Evolutionary conservation across 1,140 invertebrate genomes (phyloP).

Genomic region (Brachionus rotundiformis): DNA sequence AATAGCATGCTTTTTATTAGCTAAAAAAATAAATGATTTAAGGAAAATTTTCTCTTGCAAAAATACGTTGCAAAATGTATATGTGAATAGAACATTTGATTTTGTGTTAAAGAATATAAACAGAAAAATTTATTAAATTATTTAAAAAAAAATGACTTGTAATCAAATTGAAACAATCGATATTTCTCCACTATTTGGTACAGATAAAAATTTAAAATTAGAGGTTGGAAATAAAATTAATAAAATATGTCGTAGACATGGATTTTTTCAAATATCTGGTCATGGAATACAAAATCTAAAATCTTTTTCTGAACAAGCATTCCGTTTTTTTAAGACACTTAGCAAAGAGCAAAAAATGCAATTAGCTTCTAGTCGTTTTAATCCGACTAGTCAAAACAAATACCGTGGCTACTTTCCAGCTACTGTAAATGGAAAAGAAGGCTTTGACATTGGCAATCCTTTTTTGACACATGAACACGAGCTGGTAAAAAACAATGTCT

Average conservation of each 20-base stretch:
- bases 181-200: not conserved
- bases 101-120: too few species aligned
- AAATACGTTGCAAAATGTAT: too few species aligned
- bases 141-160: not conserved
- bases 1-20: too few species aligned
- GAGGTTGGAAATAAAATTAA: not conserved
- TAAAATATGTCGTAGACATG: not conserved
- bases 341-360: not conserved
- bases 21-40: too few species aligned
- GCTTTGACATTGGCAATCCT: not conserved
- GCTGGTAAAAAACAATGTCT: not conserved
- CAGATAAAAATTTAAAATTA: not conserved
- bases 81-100: too few species aligned
- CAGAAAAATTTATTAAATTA: too few species aligned
- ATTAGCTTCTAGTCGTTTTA: not conserved
- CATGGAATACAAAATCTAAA: not conserved
- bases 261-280: conserved; percentile 24
- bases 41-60: too few species aligned
- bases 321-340: not conserved
- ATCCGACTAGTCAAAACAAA: not conserved
- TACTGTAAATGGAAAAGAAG: conserved; percentile 38
- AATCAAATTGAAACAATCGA: conserved; percentile 13
- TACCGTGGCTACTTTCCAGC: conserved; percentile 37
- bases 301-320: not conserved
- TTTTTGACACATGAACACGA: not conserved